Percentiles rank a stretch among this genome's conserved stretches.
phyloP scores from a whole-genome alignment of 2,797 vertebrate species.

The Aphelocoma californica region DNA sequence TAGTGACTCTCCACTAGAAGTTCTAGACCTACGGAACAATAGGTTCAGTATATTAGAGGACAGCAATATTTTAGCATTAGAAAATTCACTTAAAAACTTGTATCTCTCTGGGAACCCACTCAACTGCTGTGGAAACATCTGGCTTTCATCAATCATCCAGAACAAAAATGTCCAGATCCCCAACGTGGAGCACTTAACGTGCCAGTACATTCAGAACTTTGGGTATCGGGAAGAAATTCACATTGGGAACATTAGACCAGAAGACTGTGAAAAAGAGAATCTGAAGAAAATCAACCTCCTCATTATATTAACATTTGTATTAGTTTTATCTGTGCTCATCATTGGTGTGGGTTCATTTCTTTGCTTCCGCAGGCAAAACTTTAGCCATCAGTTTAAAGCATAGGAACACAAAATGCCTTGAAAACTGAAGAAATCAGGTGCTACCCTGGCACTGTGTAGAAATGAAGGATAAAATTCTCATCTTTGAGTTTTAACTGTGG shows the following conservation, averaged over 20 bases:
- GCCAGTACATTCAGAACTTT: conserved; percentile 73
- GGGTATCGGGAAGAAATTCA: conserved; percentile 79
- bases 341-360: conserved; percentile 67
- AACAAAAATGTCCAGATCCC: conserved; percentile 80
- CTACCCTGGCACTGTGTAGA: neutral
- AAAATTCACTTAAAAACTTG: conserved; percentile 84
- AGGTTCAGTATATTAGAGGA: conserved; percentile 83
- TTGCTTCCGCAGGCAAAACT: conserved; percentile 72
- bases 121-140: conserved; percentile 87
- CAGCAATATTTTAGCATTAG: conserved; percentile 80
- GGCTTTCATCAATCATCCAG: conserved; percentile 83
- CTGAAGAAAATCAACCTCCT: conserved; percentile 73
- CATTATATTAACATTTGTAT: conserved; percentile 67
- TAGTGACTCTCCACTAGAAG: conserved; percentile 71
- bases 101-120: conserved; percentile 91
- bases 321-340: conserved; percentile 66
- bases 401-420: conserved; percentile 49
- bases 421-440: conserved; percentile 15
- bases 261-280: conserved; percentile 82
- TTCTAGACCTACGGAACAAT: conserved; percentile 90
- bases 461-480: conserved; percentile 29
- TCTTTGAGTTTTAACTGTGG: conserved; percentile 38
- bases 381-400: conserved; percentile 76
- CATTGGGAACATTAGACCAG: conserved; percentile 72
- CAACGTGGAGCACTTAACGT: conserved; percentile 79